Conservation (phyloP, 2,797 vertebrate genomes). For the Chaetodon trifasciatus region DNA sequence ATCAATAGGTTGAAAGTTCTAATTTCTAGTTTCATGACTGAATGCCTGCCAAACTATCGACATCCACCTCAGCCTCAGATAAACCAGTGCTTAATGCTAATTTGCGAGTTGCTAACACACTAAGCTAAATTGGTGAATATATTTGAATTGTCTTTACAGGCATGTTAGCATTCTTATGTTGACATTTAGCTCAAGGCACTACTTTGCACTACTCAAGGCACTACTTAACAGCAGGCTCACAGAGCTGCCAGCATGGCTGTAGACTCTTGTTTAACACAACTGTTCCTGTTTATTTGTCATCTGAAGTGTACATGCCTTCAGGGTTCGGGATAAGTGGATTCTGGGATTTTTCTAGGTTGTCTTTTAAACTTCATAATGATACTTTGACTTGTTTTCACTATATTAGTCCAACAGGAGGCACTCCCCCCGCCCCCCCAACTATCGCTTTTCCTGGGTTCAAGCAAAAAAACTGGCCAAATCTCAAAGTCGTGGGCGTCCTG, state of each 20-base stretch:
- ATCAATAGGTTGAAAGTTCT: background rate
- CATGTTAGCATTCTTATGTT: background rate
- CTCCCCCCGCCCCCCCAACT: no score
- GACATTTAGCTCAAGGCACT: background rate
- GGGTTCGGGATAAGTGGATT: conserved; percentile 10
- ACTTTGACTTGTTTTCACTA: background rate
- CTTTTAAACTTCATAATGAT: background rate
- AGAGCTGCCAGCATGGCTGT: background rate
- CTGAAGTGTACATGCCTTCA: background rate
- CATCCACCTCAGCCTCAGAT: no score
- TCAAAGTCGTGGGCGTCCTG: conserved; percentile 42
- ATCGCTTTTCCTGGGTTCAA: conserved; percentile 15
- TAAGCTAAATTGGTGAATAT: background rate
- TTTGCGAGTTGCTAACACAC: background rate
- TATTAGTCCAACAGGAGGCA: background rate
- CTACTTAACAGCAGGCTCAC: background rate
- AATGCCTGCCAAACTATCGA: background rate
- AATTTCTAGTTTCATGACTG: background rate
- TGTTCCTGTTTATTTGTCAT: background rate
- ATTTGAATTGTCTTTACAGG: background rate
- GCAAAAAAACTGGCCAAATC: conserved; percentile 39
- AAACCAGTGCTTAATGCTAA: background rate
- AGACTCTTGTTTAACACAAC: background rate
- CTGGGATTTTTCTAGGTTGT: background rate
- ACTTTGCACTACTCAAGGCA: no score